Conservation (phyloP, 2,797 vertebrate genomes). For the Anolis apletophallus region DNA sequence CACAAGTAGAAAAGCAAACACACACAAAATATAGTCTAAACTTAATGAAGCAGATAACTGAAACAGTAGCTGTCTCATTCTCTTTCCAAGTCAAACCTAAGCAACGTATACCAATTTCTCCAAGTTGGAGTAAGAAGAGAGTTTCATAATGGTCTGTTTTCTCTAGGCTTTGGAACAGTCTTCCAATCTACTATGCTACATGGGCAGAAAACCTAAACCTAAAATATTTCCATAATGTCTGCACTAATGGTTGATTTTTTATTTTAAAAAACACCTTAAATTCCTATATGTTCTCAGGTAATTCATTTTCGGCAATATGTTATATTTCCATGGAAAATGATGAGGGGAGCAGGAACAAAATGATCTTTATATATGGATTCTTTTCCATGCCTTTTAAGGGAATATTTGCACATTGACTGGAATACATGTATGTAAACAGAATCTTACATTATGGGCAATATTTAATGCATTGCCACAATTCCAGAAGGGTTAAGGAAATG, state of each 20-base stretch:
- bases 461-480: not conserved
- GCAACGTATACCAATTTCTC: constrained; percentile 56
- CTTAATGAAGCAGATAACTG: constrained; percentile 73
- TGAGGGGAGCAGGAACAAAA: constrained; percentile 15
- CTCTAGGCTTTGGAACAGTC: not conserved
- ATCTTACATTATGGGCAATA: not conserved
- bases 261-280: not conserved
- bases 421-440: not conserved
- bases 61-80: constrained; percentile 64
- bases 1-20: constrained; percentile 75
- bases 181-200: constrained; percentile 20
- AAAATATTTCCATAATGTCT: constrained; percentile 14
- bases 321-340: constrained; percentile 22
- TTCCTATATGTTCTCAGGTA: constrained; percentile 21
- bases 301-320: not conserved
- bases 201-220: not conserved
- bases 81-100: constrained; percentile 60
- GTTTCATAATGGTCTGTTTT: not conserved
- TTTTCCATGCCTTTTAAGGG: not conserved
- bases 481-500: not conserved
- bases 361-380: constrained; percentile 11
- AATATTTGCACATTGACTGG: not conserved
- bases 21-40: constrained; percentile 73
- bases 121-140: constrained; percentile 38
- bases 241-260: constrained; percentile 10